These are phyloP conservation scores for Cossypha niveicapilla DNA, from an alignment of 2,797 vertebrate species.

Conservation along the genomic window DNA sequence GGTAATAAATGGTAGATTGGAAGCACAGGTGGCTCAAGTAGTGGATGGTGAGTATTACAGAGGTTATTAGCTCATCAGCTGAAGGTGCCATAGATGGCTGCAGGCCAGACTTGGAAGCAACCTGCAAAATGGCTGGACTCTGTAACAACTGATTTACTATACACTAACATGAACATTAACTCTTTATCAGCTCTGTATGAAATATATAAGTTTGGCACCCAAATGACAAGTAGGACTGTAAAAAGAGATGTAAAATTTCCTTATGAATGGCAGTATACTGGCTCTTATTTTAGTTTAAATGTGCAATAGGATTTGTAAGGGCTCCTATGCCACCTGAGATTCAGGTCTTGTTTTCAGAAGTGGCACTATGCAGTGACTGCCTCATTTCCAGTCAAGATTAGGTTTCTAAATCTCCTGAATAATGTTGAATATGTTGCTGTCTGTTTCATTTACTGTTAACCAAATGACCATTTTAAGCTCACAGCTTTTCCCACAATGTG, in stretches of 20 bases:
- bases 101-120: not conserved
- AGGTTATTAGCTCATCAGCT: conserved; percentile 30
- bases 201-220: not conserved
- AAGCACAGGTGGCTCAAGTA: conserved; percentile 11
- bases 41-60: not conserved
- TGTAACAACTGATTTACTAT: not conserved
- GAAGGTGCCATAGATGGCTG: not conserved
- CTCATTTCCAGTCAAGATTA: not conserved
- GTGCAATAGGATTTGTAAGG: not conserved
- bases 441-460: not conserved
- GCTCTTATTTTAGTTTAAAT: not conserved
- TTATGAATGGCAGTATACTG: not conserved
- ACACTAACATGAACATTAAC: not conserved
- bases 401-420: not conserved
- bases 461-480: not conserved
- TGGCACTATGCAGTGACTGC: not conserved
- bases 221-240: not conserved
- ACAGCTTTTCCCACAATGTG: not conserved
- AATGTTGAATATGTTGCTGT: not conserved
- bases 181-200: not conserved
- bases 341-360: not conserved
- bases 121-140: not conserved
- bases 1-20: conserved; percentile 53
- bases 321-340: not conserved
- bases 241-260: not conserved